Evolutionary conservation across 2,888 invertebrate genomes (phyloP).

Genomic region (Drosophila conformis): DNA sequence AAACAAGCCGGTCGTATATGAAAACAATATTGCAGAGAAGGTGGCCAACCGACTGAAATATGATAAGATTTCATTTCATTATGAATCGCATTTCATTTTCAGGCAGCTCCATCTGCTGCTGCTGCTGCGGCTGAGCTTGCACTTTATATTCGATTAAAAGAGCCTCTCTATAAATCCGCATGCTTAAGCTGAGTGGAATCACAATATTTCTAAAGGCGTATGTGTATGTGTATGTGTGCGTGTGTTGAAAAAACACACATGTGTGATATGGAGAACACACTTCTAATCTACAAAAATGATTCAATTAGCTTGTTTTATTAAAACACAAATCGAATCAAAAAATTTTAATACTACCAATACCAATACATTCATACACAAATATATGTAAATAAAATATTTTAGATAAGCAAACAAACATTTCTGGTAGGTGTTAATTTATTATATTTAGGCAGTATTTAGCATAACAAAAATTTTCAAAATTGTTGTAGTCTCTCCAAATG

Average conservation of each 20-base stretch:
- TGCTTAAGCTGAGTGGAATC: not conserved
- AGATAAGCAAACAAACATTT: not conserved
- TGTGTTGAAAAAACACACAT: not conserved
- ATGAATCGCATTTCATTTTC: conserved; percentile 24
- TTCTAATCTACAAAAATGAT: not conserved
- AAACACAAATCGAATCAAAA: not conserved
- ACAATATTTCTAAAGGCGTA: not conserved
- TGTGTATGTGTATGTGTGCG: too few relatives aligned
- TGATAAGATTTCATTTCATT: conserved; percentile 52
- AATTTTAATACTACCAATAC: not conserved
- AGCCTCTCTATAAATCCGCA: conserved; percentile 1
- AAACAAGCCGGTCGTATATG: conserved; percentile 6
- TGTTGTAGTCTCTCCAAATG: not conserved
- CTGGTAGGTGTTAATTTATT: not conserved
- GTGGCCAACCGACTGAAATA: conserved; percentile 53
- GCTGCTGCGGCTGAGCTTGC: conserved; percentile 2
- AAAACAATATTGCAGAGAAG: conserved; percentile 51
- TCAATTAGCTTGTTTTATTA: not conserved
- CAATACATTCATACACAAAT: not conserved
- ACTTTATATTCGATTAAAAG: conserved; percentile 22
- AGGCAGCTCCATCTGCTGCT: not conserved
- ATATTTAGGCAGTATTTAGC: not conserved
- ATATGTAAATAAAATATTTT: not conserved
- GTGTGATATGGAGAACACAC: not conserved
- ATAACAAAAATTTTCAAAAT: not conserved